These are phyloP conservation scores for Chrysaora quinquecirrha DNA, from an alignment of 30 jellyfish, hydroid and myxozoan genomes.

Conservation along the genomic window DNA sequence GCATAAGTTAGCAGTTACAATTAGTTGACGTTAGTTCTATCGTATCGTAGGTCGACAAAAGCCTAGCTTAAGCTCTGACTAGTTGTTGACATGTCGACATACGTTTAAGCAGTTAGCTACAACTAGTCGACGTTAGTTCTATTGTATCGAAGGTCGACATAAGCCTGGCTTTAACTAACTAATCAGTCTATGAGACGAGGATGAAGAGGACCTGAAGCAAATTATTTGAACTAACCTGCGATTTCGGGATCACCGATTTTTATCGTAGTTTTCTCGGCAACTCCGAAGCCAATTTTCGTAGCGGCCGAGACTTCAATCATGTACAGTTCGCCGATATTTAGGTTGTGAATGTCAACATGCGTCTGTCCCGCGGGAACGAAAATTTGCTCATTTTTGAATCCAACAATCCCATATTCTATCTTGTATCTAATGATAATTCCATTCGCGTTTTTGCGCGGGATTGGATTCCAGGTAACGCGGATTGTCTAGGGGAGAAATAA, in stretches of 20 bases:
- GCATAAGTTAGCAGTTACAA: too few species aligned
- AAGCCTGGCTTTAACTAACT: too few species aligned
- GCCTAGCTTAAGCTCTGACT: too few species aligned
- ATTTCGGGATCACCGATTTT: constrained; percentile 53
- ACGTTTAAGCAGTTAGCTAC: too few species aligned
- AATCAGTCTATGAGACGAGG: too few species aligned
- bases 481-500: constrained; percentile 52
- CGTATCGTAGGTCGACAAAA: too few species aligned
- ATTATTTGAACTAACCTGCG: constrained; percentile 72
- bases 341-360: constrained; percentile 30
- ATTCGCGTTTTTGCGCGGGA: constrained; percentile 52
- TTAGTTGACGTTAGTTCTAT: too few species aligned
- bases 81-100: too few species aligned
- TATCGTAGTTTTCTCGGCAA: constrained; percentile 39
- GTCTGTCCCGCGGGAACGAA: constrained; percentile 50
- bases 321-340: constrained; percentile 61
- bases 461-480: constrained; percentile 65
- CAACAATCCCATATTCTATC: constrained; percentile 53
- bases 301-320: constrained; percentile 68
- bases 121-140: too few species aligned
- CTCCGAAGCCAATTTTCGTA: constrained; percentile 67
- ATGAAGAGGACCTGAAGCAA: too few species aligned
- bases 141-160: too few species aligned
- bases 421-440: constrained; percentile 40
- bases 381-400: neutral